Base-by-base conservation (phyloP, 2,113 vertebrate genomes). In the Podocnemis expansa region DNA sequence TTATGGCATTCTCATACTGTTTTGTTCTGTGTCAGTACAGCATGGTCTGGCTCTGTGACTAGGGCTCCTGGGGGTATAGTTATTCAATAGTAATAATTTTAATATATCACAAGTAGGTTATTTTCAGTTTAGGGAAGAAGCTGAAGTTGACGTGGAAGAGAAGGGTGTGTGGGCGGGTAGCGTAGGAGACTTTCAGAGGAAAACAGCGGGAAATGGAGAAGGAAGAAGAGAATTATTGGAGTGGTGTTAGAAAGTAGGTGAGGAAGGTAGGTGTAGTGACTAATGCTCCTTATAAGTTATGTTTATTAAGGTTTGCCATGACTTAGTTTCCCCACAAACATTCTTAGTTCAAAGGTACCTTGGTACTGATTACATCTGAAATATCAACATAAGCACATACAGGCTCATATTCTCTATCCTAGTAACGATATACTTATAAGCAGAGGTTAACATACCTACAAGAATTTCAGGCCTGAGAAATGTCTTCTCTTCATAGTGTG, bases 161-260 rank as follows among this genome's bases (percentile, higher is more conserved):
- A 60, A 78, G 25, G 73, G 19, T 2, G 52, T 34, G 78, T 67
- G 60, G 6, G 13, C 51, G 29, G 6, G 13, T 55, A 31, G 80
- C 49, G 10, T 56, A 41, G 38, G 49, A 85, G 92, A 41, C 2
- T 0, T 0, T 51, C 9, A 45, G 43, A 75, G 3, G 13, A 85
- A 5, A 45, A 52, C 24, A 9, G 1, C 58, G 54, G 78, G 60
- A 54, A 47, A 25, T 45, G 70, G 45, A 19, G 76, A 85, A 13
- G 12, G 27, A 75, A 22, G 31, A 29, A 80, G 19, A 45, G 34
- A 0, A 1, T 55, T 87, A 31, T 47, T 60, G 60, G 75, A 87
- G 78, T 19, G 17, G 27, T 41, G 58, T 27, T 31, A 47, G 29
- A n/a, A 84, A 67, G 31, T 87, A 7, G 4, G 22, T 90, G 80